phyloP scores from a whole-genome alignment of 1,140 invertebrate genomes.

The Cardiocondyla obscurior region DNA sequence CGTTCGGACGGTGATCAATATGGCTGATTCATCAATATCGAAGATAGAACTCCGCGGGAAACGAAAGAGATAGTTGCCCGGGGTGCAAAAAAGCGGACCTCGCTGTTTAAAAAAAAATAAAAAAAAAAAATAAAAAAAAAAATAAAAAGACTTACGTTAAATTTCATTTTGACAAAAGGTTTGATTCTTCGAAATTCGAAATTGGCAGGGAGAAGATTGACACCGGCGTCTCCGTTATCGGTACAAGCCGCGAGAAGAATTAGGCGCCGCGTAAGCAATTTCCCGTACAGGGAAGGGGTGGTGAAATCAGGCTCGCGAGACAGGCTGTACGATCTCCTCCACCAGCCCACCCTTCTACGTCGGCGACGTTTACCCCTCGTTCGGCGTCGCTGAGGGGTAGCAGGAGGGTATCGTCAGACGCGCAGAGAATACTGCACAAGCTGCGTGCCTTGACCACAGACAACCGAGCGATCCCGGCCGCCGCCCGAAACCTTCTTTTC shows the following conservation, averaged over 20 bases:
- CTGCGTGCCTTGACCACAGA: constrained; percentile 82
- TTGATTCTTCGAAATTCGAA: not conserved
- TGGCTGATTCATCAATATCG: not conserved
- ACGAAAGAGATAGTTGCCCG: too few relatives aligned
- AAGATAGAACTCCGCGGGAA: not conserved
- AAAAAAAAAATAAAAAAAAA: too few relatives aligned
- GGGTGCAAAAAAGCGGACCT: too few relatives aligned
- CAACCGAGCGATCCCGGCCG: constrained; percentile 76
- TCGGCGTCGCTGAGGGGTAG: constrained; percentile 11
- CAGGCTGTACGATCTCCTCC: constrained; percentile 29
- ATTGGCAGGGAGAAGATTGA: not conserved
- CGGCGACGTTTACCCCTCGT: constrained; percentile 47
- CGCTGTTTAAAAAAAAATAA: too few relatives aligned
- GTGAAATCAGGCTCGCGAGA: constrained; percentile 44
- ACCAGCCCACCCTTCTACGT: constrained; percentile 43
- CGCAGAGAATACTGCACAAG: constrained; percentile 73
- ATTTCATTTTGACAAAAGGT: not conserved
- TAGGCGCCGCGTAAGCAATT: constrained; percentile 47
- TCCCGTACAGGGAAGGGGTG: constrained; percentile 33
- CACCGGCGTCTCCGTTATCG: not conserved
- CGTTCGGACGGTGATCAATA: not conserved
- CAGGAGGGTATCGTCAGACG: constrained; percentile 57
- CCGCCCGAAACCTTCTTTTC: constrained; percentile 78
- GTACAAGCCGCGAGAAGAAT: constrained; percentile 26
- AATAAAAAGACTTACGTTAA: too few relatives aligned